Evolutionary conservation across 1,140 invertebrate species (phyloP).

Genomic region (Yoshiicerus persimilis): DNA sequence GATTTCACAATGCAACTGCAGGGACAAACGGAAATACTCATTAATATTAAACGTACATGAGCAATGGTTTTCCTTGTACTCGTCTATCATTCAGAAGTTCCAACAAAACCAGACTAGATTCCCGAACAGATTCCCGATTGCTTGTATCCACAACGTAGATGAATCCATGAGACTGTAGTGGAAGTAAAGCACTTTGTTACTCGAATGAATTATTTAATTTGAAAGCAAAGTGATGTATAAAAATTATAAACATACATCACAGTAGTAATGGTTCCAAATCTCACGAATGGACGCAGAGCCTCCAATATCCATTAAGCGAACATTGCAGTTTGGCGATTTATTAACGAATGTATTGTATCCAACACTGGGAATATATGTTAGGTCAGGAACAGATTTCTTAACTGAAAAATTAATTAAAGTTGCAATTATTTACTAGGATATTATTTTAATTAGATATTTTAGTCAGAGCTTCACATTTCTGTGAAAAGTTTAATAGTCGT

Average conservation of each 20-base stretch:
- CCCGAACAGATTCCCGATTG: slow-evolving; percentile 7
- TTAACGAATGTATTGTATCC: slow-evolving; percentile 24
- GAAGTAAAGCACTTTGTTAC: neutral
- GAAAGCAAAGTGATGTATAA: neutral
- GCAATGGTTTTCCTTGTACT: slow-evolving; percentile 30
- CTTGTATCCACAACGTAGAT: slow-evolving; percentile 35
- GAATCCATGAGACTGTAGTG: slow-evolving; percentile 23
- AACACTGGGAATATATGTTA: slow-evolving; percentile 26
- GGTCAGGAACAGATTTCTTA: slow-evolving; percentile 27
- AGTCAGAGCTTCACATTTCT: neutral
- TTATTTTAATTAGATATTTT: neutral
- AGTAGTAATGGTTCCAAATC: slow-evolving; percentile 35
- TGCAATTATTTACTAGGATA: too few relatives aligned
- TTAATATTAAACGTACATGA: slow-evolving; percentile 19
- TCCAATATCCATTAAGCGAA: slow-evolving; percentile 30
- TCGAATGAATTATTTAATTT: neutral
- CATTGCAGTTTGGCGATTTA: neutral
- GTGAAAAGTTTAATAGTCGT: neutral
- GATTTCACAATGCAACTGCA: neutral
- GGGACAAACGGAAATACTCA: neutral
- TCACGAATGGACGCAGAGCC: slow-evolving; percentile 30
- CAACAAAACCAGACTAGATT: neutral
- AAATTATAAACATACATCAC: slow-evolving; percentile 14
- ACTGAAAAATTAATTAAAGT: slow-evolving; percentile 1
- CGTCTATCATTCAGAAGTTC: slow-evolving; percentile 26